Evolutionary conservation across 2,888 invertebrate species (phyloP).

Genomic region (Gryllus longicercus): DNA sequence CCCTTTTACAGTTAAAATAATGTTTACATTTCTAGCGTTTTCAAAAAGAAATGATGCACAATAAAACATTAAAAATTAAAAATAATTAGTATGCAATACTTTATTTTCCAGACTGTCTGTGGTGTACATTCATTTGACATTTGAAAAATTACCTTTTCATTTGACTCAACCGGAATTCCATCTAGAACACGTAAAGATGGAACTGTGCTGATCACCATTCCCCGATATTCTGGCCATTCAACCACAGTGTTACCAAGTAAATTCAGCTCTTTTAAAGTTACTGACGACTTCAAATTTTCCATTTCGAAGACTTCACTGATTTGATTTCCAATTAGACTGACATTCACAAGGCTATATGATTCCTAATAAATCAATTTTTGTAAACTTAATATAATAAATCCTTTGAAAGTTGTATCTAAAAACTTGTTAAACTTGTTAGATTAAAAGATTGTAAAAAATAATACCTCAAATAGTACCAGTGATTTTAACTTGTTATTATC

Average conservation of each 20-base stretch:
- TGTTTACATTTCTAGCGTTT: too few species aligned
- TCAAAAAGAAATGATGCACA: too few species aligned
- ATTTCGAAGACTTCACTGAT: background rate
- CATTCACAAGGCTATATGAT: background rate
- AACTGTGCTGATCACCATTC: background rate
- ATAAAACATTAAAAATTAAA: too few species aligned
- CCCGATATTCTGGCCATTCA: background rate
- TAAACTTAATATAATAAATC: background rate
- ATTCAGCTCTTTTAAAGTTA: background rate
- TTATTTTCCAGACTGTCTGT: too few species aligned
- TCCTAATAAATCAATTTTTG: background rate
- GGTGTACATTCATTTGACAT: too few species aligned
- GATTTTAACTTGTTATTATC: background rate
- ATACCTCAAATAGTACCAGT: slow-evolving; percentile 20
- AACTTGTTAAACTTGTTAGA: too few species aligned
- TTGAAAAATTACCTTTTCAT: slow-evolving; percentile 21
- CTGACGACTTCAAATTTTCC: background rate
- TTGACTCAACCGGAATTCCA: background rate
- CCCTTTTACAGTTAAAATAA: too few species aligned
- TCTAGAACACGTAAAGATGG: background rate
- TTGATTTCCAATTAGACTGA: background rate
- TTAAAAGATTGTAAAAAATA: background rate
- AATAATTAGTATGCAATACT: too few species aligned
- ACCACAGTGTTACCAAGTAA: background rate
- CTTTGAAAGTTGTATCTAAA: too few species aligned